Evolutionary conservation across 2,113 vertebrate genomes (phyloP).

Genomic region (Nerophis lumbriciformis): DNA sequence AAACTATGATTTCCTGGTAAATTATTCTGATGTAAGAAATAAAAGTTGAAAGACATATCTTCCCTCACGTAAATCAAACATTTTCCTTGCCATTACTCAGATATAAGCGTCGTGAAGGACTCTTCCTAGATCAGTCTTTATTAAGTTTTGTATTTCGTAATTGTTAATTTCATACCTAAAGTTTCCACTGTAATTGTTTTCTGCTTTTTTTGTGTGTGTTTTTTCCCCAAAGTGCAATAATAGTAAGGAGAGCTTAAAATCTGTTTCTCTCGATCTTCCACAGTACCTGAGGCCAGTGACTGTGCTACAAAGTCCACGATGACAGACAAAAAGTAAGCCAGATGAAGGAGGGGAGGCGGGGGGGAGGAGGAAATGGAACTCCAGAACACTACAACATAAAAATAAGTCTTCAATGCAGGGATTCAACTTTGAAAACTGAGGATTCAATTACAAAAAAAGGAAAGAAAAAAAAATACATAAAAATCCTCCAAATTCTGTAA

Average conservation of each 20-base stretch:
- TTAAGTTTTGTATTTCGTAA: conserved; percentile 60
- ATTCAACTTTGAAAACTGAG: conserved; percentile 61
- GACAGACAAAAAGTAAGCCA: conserved; percentile 65
- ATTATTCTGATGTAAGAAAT: conserved; percentile 76
- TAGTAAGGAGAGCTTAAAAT: conserved; percentile 69
- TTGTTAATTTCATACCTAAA: conserved; percentile 69
- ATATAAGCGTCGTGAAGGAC: conserved; percentile 64
- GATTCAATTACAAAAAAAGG: conserved; percentile 65
- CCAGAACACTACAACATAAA: conserved; percentile 75
- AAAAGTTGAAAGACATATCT: conserved; percentile 67
- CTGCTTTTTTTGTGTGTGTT: conserved; percentile 28
- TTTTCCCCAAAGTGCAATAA: conserved; percentile 71
- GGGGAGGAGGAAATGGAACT: conserved; percentile 49
- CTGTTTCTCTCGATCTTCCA: conserved; percentile 70
- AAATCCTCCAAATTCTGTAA: conserved; percentile 55
- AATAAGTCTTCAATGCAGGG: conserved; percentile 64
- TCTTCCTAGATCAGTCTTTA: conserved; percentile 71
- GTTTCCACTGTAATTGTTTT: conserved; percentile 59
- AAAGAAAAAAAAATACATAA: conserved; percentile 37
- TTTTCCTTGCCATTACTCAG: conserved; percentile 58
- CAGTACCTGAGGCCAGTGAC: conserved; percentile 79
- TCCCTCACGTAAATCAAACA: conserved; percentile 53
- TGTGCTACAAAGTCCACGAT: conserved; percentile 74
- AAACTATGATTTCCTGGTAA: conserved; percentile 82
- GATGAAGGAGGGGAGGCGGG: conserved; percentile 35